These are phyloP conservation scores for Amblyraja radiata DNA, from an alignment of 2,797 vertebrate species.

Conservation along the genomic window DNA sequence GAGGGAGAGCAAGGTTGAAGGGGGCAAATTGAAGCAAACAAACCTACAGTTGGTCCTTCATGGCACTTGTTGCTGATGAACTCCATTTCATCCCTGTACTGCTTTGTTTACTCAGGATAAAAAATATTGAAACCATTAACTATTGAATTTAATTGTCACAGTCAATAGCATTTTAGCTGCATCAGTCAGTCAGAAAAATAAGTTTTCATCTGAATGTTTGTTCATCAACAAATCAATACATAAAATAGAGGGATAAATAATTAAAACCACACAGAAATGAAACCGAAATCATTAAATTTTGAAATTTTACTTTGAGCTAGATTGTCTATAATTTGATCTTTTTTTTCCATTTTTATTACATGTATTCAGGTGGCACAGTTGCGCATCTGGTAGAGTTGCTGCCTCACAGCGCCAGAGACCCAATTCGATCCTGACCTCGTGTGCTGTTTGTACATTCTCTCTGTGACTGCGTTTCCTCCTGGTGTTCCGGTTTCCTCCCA, in stretches of 20 bases:
- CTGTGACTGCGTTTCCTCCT: no score
- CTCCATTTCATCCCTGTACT: not conserved
- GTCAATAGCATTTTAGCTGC: not conserved
- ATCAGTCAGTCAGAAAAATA: constrained; percentile 7
- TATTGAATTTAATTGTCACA: not conserved
- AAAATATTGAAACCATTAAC: not conserved
- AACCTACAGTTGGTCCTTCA: not conserved
- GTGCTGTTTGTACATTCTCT: no score
- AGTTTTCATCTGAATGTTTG: not conserved
- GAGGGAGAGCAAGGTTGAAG: no score
- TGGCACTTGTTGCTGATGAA: not conserved
- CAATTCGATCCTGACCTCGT: no score
- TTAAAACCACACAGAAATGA: not conserved
- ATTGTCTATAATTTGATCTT: no score
- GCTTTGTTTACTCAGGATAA: not conserved
- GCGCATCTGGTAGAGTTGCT: no score
- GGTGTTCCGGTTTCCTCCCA: no score
- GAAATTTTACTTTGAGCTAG: not conserved
- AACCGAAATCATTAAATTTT: not conserved
- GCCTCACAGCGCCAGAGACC: no score
- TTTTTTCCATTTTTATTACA: not conserved
- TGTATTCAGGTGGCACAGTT: no score
- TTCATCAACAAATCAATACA: not conserved
- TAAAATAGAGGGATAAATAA: not conserved
- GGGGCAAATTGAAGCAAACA: not conserved